Base-by-base conservation (phyloP, 2,888 invertebrate species). In the Philopedon plagiatum region DNA sequence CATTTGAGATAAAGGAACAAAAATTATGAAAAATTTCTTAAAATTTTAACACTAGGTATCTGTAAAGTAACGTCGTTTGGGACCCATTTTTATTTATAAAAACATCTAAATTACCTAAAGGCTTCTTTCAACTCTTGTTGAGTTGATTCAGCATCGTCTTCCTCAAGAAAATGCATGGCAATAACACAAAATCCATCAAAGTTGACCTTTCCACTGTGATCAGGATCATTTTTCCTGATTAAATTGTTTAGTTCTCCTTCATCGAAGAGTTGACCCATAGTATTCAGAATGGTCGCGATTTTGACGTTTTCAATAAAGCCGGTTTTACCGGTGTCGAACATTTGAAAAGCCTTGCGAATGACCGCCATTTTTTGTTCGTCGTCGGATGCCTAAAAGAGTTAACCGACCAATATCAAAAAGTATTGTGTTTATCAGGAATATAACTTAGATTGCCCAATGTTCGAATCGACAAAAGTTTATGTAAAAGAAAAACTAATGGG, bases 101-200 rank as follows among this genome's bases (percentile, higher is more conserved):
- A n/a, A n/a, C n/a, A n/a, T n/a, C n/a, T n/a, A n/a, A n/a, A n/a
- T n/a, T n/a, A 76, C 89, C 96, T 92, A 89, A 98, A 98, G 75
- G 98, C 98, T 87, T 98, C 98, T 82, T 97, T 95, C 81, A 99
- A 89, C 88, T 99, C 98, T 83, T 98, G 95, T 89, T 97, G 95
- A 74, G 96, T 77, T 39, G 70, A 73, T 51, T 74, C 96, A 86
- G 98, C 98, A 81, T 98, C 98, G 83, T 97, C 97, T 83, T 97
- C 96, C 81, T 98, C 95, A 63, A 98, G 90, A 87, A 98, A 99
- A 86, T 96, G 94, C 75, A 94, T 93, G 49, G 97, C 96, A 78
- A 98, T 95, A 81, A 90, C 91, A 84, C 95, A 94, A 88, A 99
- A 99, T 76, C 94, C 95, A 81, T 98, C 98, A 81, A 97, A 98